Evolutionary conservation across 2,797 vertebrate genomes (phyloP).

Genomic region (Momotus momota): DNA sequence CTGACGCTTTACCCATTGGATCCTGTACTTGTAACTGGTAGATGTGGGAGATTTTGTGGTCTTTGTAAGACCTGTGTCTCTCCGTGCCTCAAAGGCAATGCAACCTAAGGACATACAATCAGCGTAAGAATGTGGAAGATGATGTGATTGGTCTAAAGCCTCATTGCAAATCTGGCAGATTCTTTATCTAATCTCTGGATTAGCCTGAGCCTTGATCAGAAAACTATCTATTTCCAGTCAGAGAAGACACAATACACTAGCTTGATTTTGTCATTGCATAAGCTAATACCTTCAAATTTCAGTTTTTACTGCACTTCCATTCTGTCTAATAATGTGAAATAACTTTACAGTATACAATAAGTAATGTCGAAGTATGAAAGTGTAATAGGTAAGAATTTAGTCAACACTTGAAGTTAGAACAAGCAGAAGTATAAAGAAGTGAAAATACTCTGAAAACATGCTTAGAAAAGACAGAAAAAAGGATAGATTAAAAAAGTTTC

Average conservation of each 20-base stretch:
- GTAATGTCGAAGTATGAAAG: neutral
- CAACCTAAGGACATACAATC: accelerated
- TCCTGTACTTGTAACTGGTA: neutral
- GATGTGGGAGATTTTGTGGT: neutral
- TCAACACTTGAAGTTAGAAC: neutral
- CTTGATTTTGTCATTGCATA: neutral
- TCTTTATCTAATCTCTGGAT: neutral
- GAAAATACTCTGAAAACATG: neutral
- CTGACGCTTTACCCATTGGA: neutral
- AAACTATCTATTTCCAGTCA: accelerated
- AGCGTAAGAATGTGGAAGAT: neutral
- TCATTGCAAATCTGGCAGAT: neutral
- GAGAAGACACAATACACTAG: neutral
- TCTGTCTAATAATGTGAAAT: neutral
- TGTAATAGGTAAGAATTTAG: neutral
- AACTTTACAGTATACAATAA: neutral
- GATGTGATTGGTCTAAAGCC: neutral
- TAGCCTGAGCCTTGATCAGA: neutral
- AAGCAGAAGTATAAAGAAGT: neutral
- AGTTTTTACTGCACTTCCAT: neutral
- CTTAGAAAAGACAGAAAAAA: neutral
- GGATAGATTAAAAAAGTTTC: neutral
- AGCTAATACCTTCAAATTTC: neutral
- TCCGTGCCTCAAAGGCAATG: accelerated
- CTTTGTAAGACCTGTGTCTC: neutral